These are phyloP conservation scores for Mylabris sibirica DNA, from an alignment of 2,888 invertebrate genomes.

Conservation along the genomic window DNA sequence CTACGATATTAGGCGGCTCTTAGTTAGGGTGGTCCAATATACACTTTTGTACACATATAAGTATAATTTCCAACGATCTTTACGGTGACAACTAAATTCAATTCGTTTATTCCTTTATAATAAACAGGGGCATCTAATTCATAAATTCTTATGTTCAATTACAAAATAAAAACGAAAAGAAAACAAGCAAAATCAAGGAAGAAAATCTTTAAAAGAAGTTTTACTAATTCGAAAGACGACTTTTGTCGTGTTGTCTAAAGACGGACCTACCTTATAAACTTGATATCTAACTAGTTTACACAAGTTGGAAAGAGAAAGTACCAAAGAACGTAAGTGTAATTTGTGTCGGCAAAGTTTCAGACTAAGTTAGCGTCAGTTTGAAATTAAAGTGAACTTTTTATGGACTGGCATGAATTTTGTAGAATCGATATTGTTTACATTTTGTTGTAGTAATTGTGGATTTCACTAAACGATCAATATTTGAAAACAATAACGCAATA, in stretches of 20 bases:
- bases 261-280: conserved; percentile 61
- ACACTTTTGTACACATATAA: not conserved
- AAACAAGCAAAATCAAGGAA: not conserved
- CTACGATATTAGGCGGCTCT: conserved; percentile 18
- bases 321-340: conserved; percentile 61
- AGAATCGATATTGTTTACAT: conserved; percentile 61
- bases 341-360: conserved; percentile 61
- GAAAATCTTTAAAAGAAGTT: conserved; percentile 47
- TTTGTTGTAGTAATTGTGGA: conserved; percentile 30
- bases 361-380: conserved; percentile 59
- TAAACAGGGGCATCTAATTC: conserved; percentile 1
- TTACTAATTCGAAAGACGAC: conserved; percentile 54
- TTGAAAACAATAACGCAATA: not conserved
- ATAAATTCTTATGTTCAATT: not conserved
- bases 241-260: conserved; percentile 47
- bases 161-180: not conserved
- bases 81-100: not conserved
- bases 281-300: conserved; percentile 57
- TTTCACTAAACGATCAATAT: not conserved
- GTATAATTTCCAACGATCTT: conserved; percentile 15
- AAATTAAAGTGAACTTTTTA: conserved; percentile 61
- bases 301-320: conserved; percentile 61
- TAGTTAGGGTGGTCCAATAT: conserved; percentile 30
- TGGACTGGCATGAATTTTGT: conserved; percentile 60
- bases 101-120: not conserved